phyloP scores from a whole-genome alignment of 1,140 invertebrate genomes.

The Aphelinus atriplicis region DNA sequence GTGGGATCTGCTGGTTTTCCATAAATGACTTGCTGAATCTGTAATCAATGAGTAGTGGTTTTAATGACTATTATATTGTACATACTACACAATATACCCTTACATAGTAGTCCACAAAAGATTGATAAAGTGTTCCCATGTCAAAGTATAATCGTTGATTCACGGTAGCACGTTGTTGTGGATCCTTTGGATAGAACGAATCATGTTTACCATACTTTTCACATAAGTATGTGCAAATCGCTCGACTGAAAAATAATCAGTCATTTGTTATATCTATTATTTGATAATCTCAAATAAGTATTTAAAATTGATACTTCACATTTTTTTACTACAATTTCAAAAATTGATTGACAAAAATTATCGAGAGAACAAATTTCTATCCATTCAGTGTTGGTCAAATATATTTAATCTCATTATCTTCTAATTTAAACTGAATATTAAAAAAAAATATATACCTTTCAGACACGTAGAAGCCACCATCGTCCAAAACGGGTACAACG shows the following conservation, averaged over 20 bases:
- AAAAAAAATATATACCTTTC: slow-evolving; percentile 65
- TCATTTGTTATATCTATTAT: neutral
- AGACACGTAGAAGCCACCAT: slow-evolving; percentile 74
- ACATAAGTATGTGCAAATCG: slow-evolving; percentile 75
- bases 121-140: slow-evolving; percentile 73
- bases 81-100: slow-evolving; percentile 45
- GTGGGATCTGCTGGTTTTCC: slow-evolving; percentile 71
- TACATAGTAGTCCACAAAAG: slow-evolving; percentile 73
- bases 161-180: slow-evolving; percentile 73
- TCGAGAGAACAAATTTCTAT: neutral
- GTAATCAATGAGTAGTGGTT: slow-evolving; percentile 66
- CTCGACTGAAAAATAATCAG: slow-evolving; percentile 65
- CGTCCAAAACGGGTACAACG: slow-evolving; percentile 74
- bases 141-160: slow-evolving; percentile 80
- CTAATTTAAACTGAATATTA: too few species aligned
- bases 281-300: too few species aligned
- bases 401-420: too few species aligned
- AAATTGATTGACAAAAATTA: neutral
- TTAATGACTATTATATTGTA: too few species aligned
- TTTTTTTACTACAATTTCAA: neutral
- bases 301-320: too few species aligned
- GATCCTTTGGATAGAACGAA: slow-evolving; percentile 74
- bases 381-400: neutral
- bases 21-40: slow-evolving; percentile 72
- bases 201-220: slow-evolving; percentile 76